phyloP scores from a whole-genome alignment of 2,888 invertebrate genomes.

The Chymomyza procnemis region DNA sequence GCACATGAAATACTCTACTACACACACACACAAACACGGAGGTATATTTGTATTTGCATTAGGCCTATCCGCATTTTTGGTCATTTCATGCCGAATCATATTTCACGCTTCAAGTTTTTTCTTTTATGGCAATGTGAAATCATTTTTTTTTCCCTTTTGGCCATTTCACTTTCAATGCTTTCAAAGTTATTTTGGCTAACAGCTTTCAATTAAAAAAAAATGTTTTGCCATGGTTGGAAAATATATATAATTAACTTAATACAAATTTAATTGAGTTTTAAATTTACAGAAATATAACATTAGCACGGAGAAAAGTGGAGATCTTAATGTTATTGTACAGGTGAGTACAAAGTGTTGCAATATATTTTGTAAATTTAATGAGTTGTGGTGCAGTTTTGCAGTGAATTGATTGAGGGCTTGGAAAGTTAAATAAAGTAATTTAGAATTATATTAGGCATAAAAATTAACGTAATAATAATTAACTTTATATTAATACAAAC shows the following conservation, averaged over 20 bases:
- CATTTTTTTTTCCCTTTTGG: slow-evolving; percentile 44
- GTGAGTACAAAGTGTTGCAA: slow-evolving; percentile 77
- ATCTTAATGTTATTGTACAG: slow-evolving; percentile 88
- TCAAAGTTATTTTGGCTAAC: slow-evolving; percentile 6
- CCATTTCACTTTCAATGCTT: slow-evolving; percentile 25
- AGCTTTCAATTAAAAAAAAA: background rate
- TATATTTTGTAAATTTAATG: background rate
- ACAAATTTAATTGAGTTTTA: slow-evolving; percentile 9
- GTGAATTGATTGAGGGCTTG: too few species aligned
- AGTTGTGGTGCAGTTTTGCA: background rate
- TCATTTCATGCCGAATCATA: slow-evolving; percentile 72
- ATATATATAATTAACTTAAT: background rate
- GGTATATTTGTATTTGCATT: background rate
- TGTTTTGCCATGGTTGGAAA: background rate
- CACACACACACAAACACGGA: background rate
- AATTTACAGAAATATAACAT: slow-evolving; percentile 86
- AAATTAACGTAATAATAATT: too few species aligned
- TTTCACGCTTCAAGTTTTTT: slow-evolving; percentile 58
- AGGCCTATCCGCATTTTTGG: slow-evolving; percentile 55
- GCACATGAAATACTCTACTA: background rate
- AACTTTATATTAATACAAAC: too few species aligned
- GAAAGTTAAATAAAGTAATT: too few species aligned
- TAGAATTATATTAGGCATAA: too few species aligned
- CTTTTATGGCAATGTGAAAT: slow-evolving; percentile 48
- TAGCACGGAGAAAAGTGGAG: slow-evolving; percentile 86